A percentile compares a stretch with the other conserved stretches of the same genome.
These are phyloP conservation scores for Planiliza haematocheilus DNA, from an alignment of 2,113 vertebrate genomes.

Conservation along the genomic window DNA sequence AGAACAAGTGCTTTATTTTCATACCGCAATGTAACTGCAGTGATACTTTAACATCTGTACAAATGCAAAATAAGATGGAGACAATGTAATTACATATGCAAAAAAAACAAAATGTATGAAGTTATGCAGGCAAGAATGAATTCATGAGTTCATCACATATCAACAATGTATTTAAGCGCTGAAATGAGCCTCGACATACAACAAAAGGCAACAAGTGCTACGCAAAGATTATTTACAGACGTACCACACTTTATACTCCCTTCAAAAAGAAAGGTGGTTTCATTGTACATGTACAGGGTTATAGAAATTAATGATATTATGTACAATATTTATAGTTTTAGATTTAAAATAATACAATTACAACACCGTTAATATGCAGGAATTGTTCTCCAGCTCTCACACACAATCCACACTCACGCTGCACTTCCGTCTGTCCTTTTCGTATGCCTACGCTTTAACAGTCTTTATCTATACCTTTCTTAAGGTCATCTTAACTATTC, in stretches of 20 bases:
- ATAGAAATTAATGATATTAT: conserved; percentile 84
- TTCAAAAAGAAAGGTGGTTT: conserved; percentile 95
- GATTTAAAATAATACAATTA: conserved; percentile 82
- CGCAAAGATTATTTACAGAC: conserved; percentile 94
- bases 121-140: conserved; percentile 87
- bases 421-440: conserved; percentile 50
- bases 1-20: conserved; percentile 98
- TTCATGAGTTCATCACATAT: conserved; percentile 89
- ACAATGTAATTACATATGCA: conserved; percentile 89
- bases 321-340: conserved; percentile 87
- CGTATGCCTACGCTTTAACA: conserved; percentile 62
- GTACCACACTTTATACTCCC: conserved; percentile 91
- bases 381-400: conserved; percentile 67
- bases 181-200: conserved; percentile 89
- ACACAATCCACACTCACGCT: conserved; percentile 60
- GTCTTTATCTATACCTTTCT: conserved; percentile 35
- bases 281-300: conserved; percentile 87
- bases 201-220: conserved; percentile 91
- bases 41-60: conserved; percentile 99
- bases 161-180: conserved; percentile 88
- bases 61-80: conserved; percentile 93
- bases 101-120: conserved; percentile 90
- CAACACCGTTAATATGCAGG: conserved; percentile 76
- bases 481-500: conserved; percentile 63
- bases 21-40: conserved; percentile 92